These are phyloP conservation scores for Heteromyza rotundicornis DNA, from an alignment of 2,888 invertebrate species.

Conservation along the genomic window DNA sequence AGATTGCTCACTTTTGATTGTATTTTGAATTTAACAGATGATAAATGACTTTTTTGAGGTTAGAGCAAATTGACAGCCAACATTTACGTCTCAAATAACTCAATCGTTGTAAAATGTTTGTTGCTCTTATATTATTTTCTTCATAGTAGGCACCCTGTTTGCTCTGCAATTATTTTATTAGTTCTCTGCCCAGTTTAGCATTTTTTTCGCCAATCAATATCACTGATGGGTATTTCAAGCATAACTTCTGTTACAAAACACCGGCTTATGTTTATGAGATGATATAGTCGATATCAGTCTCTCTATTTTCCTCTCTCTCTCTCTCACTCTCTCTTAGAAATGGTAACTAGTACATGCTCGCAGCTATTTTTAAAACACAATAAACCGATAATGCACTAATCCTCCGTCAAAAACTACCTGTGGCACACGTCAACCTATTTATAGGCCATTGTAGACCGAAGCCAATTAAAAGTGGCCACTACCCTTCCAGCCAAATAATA, in stretches of 20 bases:
- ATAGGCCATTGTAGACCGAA: too few relatives aligned
- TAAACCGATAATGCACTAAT: not conserved
- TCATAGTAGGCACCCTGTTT: not conserved
- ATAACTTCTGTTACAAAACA: not conserved
- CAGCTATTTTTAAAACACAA: not conserved
- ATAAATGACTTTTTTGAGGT: too few relatives aligned
- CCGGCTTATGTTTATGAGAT: too few relatives aligned
- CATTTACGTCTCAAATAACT: too few relatives aligned
- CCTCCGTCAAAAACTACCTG: constrained; percentile 24
- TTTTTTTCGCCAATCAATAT: constrained; percentile 30
- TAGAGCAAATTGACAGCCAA: too few relatives aligned
- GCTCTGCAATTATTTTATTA: constrained; percentile 36
- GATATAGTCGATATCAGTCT: not conserved
- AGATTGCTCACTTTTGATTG: too few relatives aligned
- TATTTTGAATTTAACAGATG: too few relatives aligned
- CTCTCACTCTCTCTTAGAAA: not conserved
- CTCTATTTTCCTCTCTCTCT: constrained; percentile 1
- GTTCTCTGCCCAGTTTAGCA: constrained; percentile 28
- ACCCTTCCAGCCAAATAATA: too few relatives aligned
- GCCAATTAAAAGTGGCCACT: too few relatives aligned
- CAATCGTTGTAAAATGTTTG: too few relatives aligned
- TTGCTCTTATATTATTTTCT: too few relatives aligned
- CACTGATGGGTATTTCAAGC: too few relatives aligned
- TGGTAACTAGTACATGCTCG: not conserved
- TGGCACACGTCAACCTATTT: constrained; percentile 33